A percentile compares a stretch with the other conserved stretches of the same genome.
Conservation (phyloP, 2,797 vertebrate species). For the Strix occidentalis region DNA sequence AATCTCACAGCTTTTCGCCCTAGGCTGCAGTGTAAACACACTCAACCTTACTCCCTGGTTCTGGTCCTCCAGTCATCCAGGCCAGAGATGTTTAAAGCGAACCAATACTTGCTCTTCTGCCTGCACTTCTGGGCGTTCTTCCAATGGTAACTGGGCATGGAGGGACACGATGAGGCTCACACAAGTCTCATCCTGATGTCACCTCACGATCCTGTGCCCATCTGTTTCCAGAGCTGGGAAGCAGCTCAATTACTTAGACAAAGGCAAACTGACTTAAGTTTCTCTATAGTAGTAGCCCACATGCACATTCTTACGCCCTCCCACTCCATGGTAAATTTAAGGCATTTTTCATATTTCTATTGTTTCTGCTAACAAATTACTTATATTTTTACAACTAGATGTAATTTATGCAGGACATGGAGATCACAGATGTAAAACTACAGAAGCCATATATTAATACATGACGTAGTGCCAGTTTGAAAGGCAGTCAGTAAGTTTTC, state of each 20-base stretch:
- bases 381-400: neutral
- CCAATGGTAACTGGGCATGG: neutral
- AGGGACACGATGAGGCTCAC: accelerated
- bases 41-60: neutral
- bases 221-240: neutral
- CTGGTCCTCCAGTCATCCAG: neutral
- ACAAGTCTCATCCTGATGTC: neutral
- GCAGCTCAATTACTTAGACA: neutral
- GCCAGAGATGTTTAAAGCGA: neutral
- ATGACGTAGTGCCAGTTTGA: neutral
- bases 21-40: neutral
- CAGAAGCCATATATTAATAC: neutral
- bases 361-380: neutral
- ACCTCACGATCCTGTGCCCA: neutral
- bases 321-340: neutral
- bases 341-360: neutral
- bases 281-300: neutral
- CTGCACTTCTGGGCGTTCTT: neutral
- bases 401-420: neutral
- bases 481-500: neutral
- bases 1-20: neutral
- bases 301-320: neutral
- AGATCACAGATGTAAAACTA: neutral
- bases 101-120: neutral
- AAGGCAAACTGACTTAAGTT: neutral